Percentiles rank a stretch among this genome's conserved stretches.
These are phyloP conservation scores for Gephyroberyx darwinii DNA, from an alignment of 2,797 vertebrate species.

Conservation along the genomic window DNA sequence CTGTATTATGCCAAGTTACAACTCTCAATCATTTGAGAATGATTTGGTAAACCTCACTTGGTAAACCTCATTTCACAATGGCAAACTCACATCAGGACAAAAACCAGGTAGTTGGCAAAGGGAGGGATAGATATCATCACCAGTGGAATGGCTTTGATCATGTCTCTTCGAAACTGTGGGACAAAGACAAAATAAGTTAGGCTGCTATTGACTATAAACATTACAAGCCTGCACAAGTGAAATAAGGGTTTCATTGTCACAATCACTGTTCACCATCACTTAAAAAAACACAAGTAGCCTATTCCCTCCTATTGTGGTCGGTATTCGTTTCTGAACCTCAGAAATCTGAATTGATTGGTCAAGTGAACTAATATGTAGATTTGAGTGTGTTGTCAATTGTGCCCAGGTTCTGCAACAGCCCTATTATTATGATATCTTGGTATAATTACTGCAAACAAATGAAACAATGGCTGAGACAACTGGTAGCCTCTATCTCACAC, in stretches of 20 bases:
- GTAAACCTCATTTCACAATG: not conserved
- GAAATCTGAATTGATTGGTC: too few species aligned
- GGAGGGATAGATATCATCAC: constrained; percentile 90
- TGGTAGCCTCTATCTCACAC: too few species aligned
- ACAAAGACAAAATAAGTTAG: constrained; percentile 4
- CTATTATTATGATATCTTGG: too few species aligned
- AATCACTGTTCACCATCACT: not conserved
- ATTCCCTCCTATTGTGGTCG: too few species aligned
- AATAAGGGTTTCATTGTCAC: not conserved
- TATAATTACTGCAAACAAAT: too few species aligned
- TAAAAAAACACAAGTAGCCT: too few species aligned
- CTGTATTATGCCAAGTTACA: not conserved
- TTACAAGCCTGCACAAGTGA: not conserved
- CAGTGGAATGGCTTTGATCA: constrained; percentile 89
- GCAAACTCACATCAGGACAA: constrained; percentile 91
- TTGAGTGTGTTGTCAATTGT: too few species aligned
- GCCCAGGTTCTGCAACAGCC: too few species aligned
- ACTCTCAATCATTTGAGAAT: constrained; percentile 11
- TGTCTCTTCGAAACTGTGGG: constrained; percentile 87
- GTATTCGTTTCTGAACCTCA: too few species aligned
- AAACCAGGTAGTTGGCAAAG: constrained; percentile 94
- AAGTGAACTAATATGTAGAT: too few species aligned
- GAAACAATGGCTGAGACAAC: too few species aligned
- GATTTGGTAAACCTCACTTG: not conserved
- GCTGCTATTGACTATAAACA: constrained; percentile 2